Evolutionary conservation across 2,888 invertebrate genomes (phyloP), one percentile per base, ranked within the genome.

Genomic region (Drosophila demipolita): DNA sequence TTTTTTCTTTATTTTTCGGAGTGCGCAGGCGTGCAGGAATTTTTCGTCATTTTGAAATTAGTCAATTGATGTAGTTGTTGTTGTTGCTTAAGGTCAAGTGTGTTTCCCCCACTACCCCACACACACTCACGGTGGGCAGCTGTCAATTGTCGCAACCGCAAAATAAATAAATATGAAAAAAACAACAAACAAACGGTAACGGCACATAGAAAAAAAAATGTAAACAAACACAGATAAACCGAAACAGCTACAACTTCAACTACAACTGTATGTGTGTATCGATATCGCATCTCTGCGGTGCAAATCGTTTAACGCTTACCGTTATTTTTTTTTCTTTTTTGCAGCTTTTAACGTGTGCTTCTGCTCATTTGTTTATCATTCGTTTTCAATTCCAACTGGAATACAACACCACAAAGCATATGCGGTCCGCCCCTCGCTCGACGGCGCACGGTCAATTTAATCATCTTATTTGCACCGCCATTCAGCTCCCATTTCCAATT

Each of bases 81-180:
- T 40, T 67, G 63, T 73, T 78, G 84, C 69, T 73, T 75, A 77
- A 86, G 88, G 90, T 90, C 90, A 90, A 86, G 88, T 84, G 85
- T 68, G 29, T 42, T 17, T 64, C 48, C 48, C 45, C 12, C 33
- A 1, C 2, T 9, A 17, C 20, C 12, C 4, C 2, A 26, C 2
- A 15, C 15, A 3, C 20, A 29, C 26, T 35, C 35, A 45, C 66
- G 36, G 68, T 73, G 69, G 79, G 69, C 66, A 76, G 65, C 80
- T 80, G 71, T 67, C 55, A 80, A 69, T 64, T 69, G 67, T 63
- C 65, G 71, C 73, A 86, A 83, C 83, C 83, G 77, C 87, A 83
- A 83, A 75, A 69, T 65, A 72, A 68, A 67, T 45, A 61, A 33
- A 42, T 45, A 57, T 62, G 36, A 15, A 49, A 60, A 57, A 45